Evolutionary conservation across 2,113 vertebrate species (phyloP).

Genomic region (Pedionomus torquatus): DNA sequence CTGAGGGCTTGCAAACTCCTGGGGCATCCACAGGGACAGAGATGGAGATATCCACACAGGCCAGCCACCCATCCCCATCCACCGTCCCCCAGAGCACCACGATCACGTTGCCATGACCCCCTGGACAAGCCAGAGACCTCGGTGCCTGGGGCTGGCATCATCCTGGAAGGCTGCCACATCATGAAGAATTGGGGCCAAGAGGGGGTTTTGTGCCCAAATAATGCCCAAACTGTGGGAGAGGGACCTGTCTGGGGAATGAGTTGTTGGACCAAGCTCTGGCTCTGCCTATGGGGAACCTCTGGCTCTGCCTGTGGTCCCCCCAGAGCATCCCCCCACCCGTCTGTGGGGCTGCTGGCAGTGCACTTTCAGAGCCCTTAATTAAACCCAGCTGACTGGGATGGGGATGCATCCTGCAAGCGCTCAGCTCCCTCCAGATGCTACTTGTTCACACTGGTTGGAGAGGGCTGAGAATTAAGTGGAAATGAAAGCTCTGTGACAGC

Average conservation of each 20-base stretch:
- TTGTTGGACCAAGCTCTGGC: no score
- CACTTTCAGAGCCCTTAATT: neutral
- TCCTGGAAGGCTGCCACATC: neutral
- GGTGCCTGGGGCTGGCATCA: neutral
- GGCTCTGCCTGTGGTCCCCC: neutral
- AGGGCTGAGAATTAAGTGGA: neutral
- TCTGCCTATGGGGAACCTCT: neutral
- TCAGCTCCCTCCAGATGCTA: neutral
- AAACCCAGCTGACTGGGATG: neutral
- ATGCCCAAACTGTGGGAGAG: fast-evolving
- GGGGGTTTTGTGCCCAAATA: neutral
- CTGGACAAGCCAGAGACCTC: neutral
- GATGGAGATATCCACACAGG: fast-evolving
- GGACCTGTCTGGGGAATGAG: fast-evolving
- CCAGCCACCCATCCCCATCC: fast-evolving
- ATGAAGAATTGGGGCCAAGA: neutral
- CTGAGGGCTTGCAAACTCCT: neutral
- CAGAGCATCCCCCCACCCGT: fast-evolving
- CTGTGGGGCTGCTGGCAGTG: neutral
- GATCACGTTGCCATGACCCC: neutral
- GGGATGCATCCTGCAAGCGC: neutral
- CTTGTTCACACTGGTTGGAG: fast-evolving
- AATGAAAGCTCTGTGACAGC: neutral
- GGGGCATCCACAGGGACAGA: neutral
- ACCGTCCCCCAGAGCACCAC: fast-evolving